Evolutionary conservation across 64 coral and sea anemone genomes (phyloP), one percentile per base, ranked within the genome.

Genomic region (Montipora cactus): DNA sequence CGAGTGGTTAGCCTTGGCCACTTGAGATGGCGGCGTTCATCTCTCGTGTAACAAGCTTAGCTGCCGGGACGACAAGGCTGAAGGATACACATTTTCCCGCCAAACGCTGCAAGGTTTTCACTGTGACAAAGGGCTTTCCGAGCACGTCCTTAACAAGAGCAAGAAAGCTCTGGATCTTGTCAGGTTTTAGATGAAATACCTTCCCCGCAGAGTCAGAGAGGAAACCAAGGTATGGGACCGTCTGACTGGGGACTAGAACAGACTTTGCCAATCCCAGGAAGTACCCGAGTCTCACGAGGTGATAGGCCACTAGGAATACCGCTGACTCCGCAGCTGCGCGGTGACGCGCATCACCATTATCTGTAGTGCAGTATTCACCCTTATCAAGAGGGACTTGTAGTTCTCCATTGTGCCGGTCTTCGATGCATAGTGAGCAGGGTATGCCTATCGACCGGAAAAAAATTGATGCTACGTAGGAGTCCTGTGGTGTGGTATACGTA

Each of bases 361-460:
- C n/a, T 70, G 83, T 19, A 70, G n/a, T 78, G 77, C 61, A 44
- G 68, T 81, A 91, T 19, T 47, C 78, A 15, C 77, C 58, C 59
- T 37, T 49, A 78, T 79, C 61, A 49, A 69, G 61, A 14, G 75
- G 52, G 66, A 91, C 44, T 22, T 89, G 87, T 15, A 95, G 3
- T 58, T 90, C 50, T 7, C 73, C 80, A 71, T 85, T 90, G 23
- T 89, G 87, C 8, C 93, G 64, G 68, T 90, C 79, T 47, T 95
- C 87, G 22, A 95, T 95, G 47, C 90, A 90, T 47, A 94, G 62
- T 12, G 64, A 76, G 37, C 93, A 94, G 10, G 91, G 91, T 8
- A 93, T 87, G 3, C 73, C 80, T 44, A 93, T 53, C 14, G 91
- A 93, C 21, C 81, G 67, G 50, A 93, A 87, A 50, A 66, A 77